phyloP scores from a whole-genome alignment of 2,797 vertebrate species.

The Gymnoscopelus microlampas region DNA sequence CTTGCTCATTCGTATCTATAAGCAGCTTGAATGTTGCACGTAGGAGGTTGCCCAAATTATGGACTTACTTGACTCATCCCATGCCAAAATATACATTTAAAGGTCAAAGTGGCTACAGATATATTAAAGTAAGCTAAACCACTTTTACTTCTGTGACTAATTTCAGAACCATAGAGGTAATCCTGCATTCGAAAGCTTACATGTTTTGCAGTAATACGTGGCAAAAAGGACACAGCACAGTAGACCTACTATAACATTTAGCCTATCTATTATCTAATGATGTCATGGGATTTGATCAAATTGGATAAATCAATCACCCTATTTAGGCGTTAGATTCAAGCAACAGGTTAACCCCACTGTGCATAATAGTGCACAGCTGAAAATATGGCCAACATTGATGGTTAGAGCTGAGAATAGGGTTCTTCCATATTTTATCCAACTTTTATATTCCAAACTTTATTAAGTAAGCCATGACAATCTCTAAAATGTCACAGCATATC shows the following conservation, averaged over 20 bases:
- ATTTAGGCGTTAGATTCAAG: constrained; percentile 16
- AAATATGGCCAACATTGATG: constrained; percentile 13
- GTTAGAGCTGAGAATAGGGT: constrained; percentile 30
- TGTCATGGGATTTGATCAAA: constrained; percentile 31
- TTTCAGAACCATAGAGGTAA: constrained; percentile 37
- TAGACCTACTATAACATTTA: neutral
- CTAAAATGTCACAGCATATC: constrained; percentile 4
- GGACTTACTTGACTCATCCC: constrained; percentile 69
- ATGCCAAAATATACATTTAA: constrained; percentile 60
- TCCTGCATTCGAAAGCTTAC: constrained; percentile 20
- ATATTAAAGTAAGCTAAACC: constrained; percentile 38
- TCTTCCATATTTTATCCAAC: constrained; percentile 28
- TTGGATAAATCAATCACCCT: constrained; percentile 45
- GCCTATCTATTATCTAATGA: constrained; percentile 22
- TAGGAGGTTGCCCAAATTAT: constrained; percentile 73
- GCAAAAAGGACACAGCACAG: neutral
- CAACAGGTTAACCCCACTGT: constrained; percentile 22
- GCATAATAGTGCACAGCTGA: constrained; percentile 63
- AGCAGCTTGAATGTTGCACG: constrained; percentile 79
- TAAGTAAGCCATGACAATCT: constrained; percentile 22
- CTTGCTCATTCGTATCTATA: constrained; percentile 71
- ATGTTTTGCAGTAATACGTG: constrained; percentile 10
- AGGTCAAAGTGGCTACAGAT: constrained; percentile 64
- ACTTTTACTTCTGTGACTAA: constrained; percentile 15
- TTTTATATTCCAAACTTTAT: constrained; percentile 26